Base-by-base conservation (phyloP, 2,113 vertebrate species). In the Hydrochoerus hydrochaeris region DNA sequence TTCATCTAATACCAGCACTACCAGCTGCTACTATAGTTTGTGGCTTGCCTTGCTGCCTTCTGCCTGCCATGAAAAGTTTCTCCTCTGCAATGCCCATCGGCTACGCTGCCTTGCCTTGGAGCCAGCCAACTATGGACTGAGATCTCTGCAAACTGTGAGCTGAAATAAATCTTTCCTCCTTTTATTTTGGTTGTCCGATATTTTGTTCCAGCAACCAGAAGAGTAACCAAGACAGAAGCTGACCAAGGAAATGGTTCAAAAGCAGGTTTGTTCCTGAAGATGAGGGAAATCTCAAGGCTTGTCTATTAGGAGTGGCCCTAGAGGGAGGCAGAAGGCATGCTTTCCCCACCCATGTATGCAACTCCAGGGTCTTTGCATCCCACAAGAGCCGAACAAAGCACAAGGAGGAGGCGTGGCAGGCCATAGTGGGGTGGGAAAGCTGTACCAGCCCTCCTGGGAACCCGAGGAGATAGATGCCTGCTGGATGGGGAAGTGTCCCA, bases 261-360 rank as follows among this genome's bases (percentile, higher is more conserved):
- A 46, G 49, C 20, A 38, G 49, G 22, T 35, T 46, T 67, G 81
- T 30, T 54, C 88, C 24, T 38, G 13, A 24, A 69, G 73, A 26
- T 2, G 26, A 4, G 24, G 80, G 62, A 65, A 38, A 52, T 35
- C 54, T 16, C 26, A 12, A 30, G 52, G 26, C 62, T 13, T 41
- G 19, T 85, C 32, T 13, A 3, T 16, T 14, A 44, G 28, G 46
- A 12, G 20, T 35, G 80, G 11, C 12, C 19, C 32, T 1, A 6
- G 14, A 54, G 30, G 52, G 38, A 82, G 49, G 92, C 2, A 7
- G 38, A 62, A 7, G 13, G 4, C 2, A 5, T 26, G 38, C 35
- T 30, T 14, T 49, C 44, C 44, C 3, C 28, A 6, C 2, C 28
- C 38, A 10, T 0, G 14, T 41, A 12, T 3, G 41, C 20, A 2